Conservation (phyloP, 2,797 vertebrate species). For the Eulemur coronatus region DNA sequence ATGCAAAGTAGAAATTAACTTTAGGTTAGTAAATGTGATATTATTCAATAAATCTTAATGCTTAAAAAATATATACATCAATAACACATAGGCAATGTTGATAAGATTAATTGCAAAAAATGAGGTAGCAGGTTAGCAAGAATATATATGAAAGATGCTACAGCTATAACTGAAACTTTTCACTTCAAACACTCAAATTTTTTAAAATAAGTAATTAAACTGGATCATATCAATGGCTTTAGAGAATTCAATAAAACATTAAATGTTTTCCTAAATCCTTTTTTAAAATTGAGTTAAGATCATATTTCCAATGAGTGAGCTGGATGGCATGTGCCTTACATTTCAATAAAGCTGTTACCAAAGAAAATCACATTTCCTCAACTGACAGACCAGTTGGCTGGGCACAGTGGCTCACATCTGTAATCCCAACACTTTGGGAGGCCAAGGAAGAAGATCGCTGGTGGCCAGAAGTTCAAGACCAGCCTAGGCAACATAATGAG, state of each 20-base stretch:
- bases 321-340: not conserved
- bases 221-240: not conserved
- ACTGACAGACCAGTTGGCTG: not conserved
- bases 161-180: not conserved
- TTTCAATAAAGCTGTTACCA: not conserved
- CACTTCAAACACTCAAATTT: not conserved
- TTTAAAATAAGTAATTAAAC: conserved; percentile 34
- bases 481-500: not conserved
- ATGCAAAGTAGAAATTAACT: conserved; percentile 20
- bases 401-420: too few species aligned
- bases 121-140: not conserved
- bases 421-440: not conserved
- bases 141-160: not conserved
- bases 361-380: conserved; percentile 6
- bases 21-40: not conserved
- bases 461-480: not conserved
- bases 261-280: not conserved
- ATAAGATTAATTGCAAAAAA: not conserved
- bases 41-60: not conserved
- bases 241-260: conserved; percentile 9
- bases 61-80: not conserved
- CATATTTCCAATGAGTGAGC: conserved; percentile 1
- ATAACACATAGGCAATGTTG: not conserved
- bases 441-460: not conserved
- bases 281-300: conserved; percentile 22